Evolutionary conservation across 2,113 vertebrate species (phyloP), one percentile per base, ranked within the genome.

Genomic region (Tretioscincus oriximinensis): DNA sequence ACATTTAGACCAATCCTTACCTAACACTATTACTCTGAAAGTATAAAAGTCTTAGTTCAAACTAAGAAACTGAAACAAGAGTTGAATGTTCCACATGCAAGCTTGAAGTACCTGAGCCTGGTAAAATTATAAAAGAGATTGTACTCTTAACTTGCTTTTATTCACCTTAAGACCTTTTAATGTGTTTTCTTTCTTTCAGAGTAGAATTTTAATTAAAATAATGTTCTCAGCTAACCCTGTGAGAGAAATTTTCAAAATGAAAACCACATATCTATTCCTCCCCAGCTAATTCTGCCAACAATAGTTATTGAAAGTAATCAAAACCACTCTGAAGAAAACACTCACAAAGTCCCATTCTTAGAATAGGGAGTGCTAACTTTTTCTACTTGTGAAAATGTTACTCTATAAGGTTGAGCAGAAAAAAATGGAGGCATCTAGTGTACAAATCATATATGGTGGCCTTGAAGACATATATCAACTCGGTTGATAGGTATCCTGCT

Each of bases 171-270:
- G 28, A 66, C 63, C 21, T 29, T 41, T 22, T 58, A 73, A 47
- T 68, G 24, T 29, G 63, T 65, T n/a, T 22, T 14, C 64, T 80
- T 65, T 74, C 47, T 49, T 35, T 35, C 51, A 60, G 47, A 75
- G 18, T 12, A 70, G 41, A 75, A 47, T 41, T 76, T 24, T 80
- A 67, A 82, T 83, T 82, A 73, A 83, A 80, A 75, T 61, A 76
- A 80, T 64, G 26, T 77, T 73, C 68, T 73, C 28, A 8, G 41
- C 63, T 66, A 47, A 47, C 76, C 60, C 77, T 3, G 0, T 61
- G 63, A 77, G 58, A 71, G 31, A 75, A 28, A 77, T 51, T 77
- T 64, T 26, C 28, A 22, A 63, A 83, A 80, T 41, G 5, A 49
- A 80, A 80, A 73, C 66, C 51, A 18, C 54, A 61, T 35, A 35